Evolutionary conservation across 2,797 vertebrate genomes (phyloP), one percentile per base, ranked within the genome.

Genomic region (Glossophaga mutica): DNA sequence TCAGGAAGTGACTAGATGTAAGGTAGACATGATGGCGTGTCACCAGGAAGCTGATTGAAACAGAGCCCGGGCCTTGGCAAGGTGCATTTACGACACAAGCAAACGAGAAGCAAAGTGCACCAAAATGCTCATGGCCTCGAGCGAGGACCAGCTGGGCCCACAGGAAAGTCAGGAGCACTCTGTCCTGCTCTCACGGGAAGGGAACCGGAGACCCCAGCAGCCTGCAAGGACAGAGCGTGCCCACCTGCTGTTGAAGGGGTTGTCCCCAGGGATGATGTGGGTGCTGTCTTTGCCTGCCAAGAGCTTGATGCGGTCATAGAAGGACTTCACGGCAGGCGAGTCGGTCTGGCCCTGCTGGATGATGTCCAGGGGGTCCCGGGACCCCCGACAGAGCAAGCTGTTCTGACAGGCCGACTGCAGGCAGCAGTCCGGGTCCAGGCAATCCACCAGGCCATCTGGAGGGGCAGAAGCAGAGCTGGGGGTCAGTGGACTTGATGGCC

Each of bases 381-480:
- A 99, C 42, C 99, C 99, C 34, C 99, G 99, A 96, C 99, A 99
- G 95, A 99, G 98, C 2, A 99, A 99, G 97, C 99, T 99, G 96
- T 99, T 99, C 97, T 99, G 99, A 98, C 99, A 99, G 46, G 99
- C 98, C 70, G 99, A 99, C 98, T 99, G 99, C 93, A 99, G 99
- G 98, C 99, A 99, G 98, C 99, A 99, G 98, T 99, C 99, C 3
- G 99, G 99, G 98, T 99, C 99, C 98, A 99, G 99, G 98, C 99
- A 99, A 98, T 99, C 99, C 46, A 99, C 99, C 92, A 99, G 98
- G 95, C 99, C 99, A 97, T 99, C 99, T 99, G 98, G 97, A 98
- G 97, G 88, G 93, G 95, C 78, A 96, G 0, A 97, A 94, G 90
- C 94, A 92, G 52, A 96, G 95, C 37, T 21, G 48, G n/a, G n/a